Base-by-base conservation (phyloP, 1,140 invertebrate species). In the Micrasema longulum region DNA sequence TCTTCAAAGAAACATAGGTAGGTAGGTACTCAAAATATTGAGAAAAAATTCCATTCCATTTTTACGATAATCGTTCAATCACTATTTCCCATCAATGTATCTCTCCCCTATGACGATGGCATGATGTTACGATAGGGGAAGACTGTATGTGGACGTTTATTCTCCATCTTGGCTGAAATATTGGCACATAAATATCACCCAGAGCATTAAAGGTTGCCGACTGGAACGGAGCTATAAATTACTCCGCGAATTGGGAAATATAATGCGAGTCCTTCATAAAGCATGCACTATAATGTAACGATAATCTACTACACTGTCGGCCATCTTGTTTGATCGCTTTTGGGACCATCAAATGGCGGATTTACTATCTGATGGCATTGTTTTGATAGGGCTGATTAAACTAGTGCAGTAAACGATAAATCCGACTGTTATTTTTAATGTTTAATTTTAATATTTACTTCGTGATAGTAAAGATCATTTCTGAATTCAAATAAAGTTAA, bases 161-260 rank as follows among this genome's bases (percentile, higher is more conserved):
- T 65, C 50, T 26, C 63, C 18, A 65, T 65, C 63, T 65, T 26
- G n/a, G 31, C 63, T 65, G 43, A 65, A 65, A 65, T 65, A 65
- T 65, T 31, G 63, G 31, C 43, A 20, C 63, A 65, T 65, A 65
- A 65, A 65, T 65, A 48, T 65, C 60, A 43, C 47, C 38, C 63
- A 43, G 50, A 65, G 50, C 63, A 65, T 65, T 65, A 65, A 65
- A 65, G 63, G 63, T 65, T 65, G 43, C 63, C 41, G 47, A 65
- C 63, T 45, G 43, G 63, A 65, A 65, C 43, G 43, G 0, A 18
- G 31, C 45, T 26, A 47, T 65, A 65, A 65, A 65, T 65, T 48
- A 45, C 57, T 18, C 16, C 57, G n/a, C 10, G 18, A 14, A 35
- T 50, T n/a, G 23, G 43, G 60, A 26, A 65, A 48, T 65, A 65